Evolutionary conservation across 2,113 vertebrate genomes (phyloP).

Genomic region (Cairina moschata): DNA sequence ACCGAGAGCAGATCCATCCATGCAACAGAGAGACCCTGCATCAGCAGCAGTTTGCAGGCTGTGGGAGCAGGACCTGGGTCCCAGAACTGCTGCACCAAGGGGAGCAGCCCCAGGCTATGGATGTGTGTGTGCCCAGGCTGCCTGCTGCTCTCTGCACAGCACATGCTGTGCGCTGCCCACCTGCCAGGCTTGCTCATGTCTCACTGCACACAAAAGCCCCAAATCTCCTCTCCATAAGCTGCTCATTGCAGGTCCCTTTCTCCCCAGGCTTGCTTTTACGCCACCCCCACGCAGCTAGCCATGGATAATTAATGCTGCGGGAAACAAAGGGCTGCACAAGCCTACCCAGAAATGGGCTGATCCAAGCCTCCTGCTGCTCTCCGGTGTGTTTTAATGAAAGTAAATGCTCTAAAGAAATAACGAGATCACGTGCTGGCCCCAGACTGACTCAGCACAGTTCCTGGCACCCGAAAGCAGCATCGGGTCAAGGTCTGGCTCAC

Average conservation of each 20-base stretch:
- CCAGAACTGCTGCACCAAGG: neutral
- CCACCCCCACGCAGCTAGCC: neutral
- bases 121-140: rapidly evolving
- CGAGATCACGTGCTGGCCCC: rapidly evolving
- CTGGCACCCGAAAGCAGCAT: rapidly evolving
- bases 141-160: neutral
- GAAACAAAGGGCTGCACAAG: neutral
- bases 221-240: neutral
- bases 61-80: rapidly evolving
- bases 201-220: neutral
- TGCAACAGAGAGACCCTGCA: neutral
- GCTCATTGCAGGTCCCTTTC: neutral
- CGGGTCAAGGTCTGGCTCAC: too few species aligned
- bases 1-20: rapidly evolving
- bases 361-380: neutral
- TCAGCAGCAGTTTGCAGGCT: neutral
- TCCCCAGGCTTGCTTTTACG: neutral
- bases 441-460: neutral
- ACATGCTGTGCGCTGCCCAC: neutral
- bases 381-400: neutral
- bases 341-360: neutral
- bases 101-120: rapidly evolving
- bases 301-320: neutral
- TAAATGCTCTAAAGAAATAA: neutral
- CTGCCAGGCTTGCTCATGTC: neutral